Percentiles rank a stretch among this genome's conserved stretches.
Conservation (phyloP, 1,140 invertebrate genomes). For the Habropoda laboriosa region DNA sequence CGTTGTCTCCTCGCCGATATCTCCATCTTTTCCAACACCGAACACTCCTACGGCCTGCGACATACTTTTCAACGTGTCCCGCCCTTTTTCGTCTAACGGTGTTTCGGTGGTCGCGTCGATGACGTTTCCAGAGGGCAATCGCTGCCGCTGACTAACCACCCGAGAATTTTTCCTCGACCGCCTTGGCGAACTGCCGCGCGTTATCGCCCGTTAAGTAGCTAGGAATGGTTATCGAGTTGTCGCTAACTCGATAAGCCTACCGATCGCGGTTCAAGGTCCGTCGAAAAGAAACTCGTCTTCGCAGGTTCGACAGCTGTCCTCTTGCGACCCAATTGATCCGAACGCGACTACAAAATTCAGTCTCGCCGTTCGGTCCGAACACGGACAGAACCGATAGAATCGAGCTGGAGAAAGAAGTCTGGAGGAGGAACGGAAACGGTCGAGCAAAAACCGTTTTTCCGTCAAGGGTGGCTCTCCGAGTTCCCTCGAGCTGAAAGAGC, state of each 20-base stretch:
- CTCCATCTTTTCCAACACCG: not conserved
- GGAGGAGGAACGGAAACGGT: not conserved
- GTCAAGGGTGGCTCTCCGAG: not conserved
- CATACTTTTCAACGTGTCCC: not conserved
- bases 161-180: constrained; percentile 16
- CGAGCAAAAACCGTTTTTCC: constrained; percentile 61
- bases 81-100: not conserved
- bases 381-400: not conserved
- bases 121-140: not conserved
- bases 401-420: not conserved
- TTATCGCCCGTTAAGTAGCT: not conserved
- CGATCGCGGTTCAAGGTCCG: constrained; percentile 36
- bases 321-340: no score
- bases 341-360: no score
- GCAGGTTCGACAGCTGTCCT: constrained; percentile 5
- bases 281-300: not conserved
- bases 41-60: not conserved
- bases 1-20: not conserved
- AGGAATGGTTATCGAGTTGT: constrained; percentile 13
- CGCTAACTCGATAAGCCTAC: constrained; percentile 24
- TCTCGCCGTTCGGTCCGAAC: not conserved
- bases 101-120: not conserved
- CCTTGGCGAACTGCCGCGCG: not conserved
- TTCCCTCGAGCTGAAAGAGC: constrained; percentile 26
- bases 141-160: not conserved